Conservation (phyloP, 2,113 vertebrate species). For the Pyxicephalus adspersus region DNA sequence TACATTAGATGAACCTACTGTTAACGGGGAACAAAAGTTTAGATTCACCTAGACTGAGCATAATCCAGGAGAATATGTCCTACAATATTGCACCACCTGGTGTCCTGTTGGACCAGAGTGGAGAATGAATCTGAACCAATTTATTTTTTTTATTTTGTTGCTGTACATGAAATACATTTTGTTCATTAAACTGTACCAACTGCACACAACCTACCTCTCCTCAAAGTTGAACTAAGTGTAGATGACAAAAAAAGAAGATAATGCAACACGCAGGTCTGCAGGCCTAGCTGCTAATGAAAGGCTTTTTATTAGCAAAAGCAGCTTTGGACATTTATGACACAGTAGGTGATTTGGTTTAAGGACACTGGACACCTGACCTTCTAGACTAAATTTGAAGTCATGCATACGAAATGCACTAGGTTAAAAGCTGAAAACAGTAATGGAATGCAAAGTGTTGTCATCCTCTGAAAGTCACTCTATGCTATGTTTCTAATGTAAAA, state of each 20-base stretch:
- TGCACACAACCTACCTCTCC: too few species aligned
- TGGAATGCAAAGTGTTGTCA: slow-evolving; percentile 60
- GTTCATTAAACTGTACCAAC: too few species aligned
- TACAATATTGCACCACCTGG: too few species aligned
- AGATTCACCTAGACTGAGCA: too few species aligned
- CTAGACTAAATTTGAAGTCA: slow-evolving; percentile 63
- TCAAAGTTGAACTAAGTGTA: not conserved
- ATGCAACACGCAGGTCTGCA: not conserved
- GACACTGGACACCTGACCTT: slow-evolving; percentile 59
- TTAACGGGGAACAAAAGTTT: too few species aligned
- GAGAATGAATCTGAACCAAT: too few species aligned
- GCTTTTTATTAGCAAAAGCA: not conserved
- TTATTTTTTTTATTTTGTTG: too few species aligned
- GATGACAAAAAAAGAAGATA: not conserved
- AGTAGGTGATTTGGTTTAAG: slow-evolving; percentile 61
- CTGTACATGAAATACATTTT: too few species aligned
- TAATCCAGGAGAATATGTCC: too few species aligned
- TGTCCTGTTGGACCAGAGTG: too few species aligned
- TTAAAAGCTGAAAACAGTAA: slow-evolving; percentile 56
- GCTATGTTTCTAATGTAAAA: slow-evolving; percentile 66
- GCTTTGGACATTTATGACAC: slow-evolving; percentile 47
- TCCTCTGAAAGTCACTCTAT: slow-evolving; percentile 48
- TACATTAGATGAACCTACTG: too few species aligned
- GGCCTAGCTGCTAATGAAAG: not conserved
- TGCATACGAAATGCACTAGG: slow-evolving; percentile 61